These are phyloP conservation scores for Scaptomyza pallida DNA, from an alignment of 1,140 invertebrate genomes.

Conservation along the genomic window DNA sequence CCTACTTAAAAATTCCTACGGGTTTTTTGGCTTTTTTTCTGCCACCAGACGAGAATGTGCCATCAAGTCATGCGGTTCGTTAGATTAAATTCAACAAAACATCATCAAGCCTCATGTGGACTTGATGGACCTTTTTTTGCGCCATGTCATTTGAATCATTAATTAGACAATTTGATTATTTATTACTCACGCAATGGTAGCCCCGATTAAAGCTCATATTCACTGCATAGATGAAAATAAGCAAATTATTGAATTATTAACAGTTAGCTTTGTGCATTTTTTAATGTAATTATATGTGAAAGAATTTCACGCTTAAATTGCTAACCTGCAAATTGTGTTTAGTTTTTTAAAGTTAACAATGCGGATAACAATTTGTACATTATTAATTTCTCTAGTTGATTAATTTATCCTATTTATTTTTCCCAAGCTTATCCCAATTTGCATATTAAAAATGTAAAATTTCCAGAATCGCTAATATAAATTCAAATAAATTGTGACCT, in stretches of 20 bases:
- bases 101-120: slow-evolving; percentile 7
- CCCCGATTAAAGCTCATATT: slow-evolving; percentile 25
- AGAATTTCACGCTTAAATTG: slow-evolving; percentile 8
- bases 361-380: background rate
- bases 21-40: slow-evolving; percentile 13
- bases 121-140: slow-evolving; percentile 15
- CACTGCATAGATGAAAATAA: background rate
- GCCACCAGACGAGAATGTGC: background rate
- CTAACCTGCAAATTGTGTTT: slow-evolving; percentile 1
- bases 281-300: slow-evolving; percentile 1
- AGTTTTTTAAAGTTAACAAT: background rate
- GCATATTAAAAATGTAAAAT: slow-evolving; percentile 1
- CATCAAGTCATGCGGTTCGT: slow-evolving; percentile 51
- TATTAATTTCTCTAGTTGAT: background rate
- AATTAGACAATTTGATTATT: slow-evolving; percentile 44
- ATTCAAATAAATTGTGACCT: background rate
- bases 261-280: slow-evolving; percentile 3
- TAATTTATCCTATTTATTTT: background rate
- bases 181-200: slow-evolving; percentile 16
- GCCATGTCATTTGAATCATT: slow-evolving; percentile 38
- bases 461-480: background rate
- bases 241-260: background rate
- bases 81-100: slow-evolving; percentile 35
- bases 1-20: background rate
- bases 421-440: background rate